phyloP scores from a whole-genome alignment of 2,797 vertebrate species.

The Oreochromis mossambicus region DNA sequence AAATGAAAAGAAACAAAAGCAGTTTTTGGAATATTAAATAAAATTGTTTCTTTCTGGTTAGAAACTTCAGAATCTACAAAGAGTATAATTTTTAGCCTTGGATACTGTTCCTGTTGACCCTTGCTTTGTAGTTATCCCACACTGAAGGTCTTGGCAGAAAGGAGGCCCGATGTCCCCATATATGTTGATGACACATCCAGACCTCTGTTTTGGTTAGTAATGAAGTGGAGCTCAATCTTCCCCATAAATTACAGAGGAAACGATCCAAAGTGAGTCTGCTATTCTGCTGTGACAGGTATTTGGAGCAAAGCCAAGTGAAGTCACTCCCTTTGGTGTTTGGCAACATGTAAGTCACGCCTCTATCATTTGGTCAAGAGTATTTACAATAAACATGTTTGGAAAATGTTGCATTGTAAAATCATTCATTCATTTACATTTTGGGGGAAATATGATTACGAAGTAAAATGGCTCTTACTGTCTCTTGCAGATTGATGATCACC shows the following conservation, averaged over 20 bases:
- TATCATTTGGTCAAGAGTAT: not conserved
- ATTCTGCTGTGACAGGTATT: conserved; percentile 20
- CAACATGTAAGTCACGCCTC: conserved; percentile 65
- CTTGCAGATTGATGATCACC: conserved; percentile 69
- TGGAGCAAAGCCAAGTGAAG: conserved; percentile 72
- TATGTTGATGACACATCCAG: conserved; percentile 80
- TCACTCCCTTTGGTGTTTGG: conserved; percentile 80
- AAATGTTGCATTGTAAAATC: not conserved
- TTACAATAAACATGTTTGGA: not conserved
- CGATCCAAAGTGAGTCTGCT: not conserved
- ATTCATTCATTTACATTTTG: not conserved
- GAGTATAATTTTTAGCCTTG: not conserved
- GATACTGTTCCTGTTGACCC: not conserved
- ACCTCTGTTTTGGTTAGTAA: conserved; percentile 78
- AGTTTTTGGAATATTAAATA: not conserved
- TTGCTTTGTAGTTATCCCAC: conserved; percentile 73
- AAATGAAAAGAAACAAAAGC: not conserved
- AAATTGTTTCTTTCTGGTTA: not conserved
- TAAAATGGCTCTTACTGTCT: too few species aligned
- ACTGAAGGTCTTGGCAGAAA: conserved; percentile 67
- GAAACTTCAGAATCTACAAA: not conserved
- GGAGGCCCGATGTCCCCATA: conserved; percentile 75
- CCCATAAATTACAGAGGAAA: not conserved
- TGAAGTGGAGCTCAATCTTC: not conserved
- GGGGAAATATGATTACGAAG: not conserved